Percentiles rank a stretch among this genome's conserved stretches.
phyloP scores from a whole-genome alignment of 2,888 invertebrate species.

The Allacma fusca region DNA sequence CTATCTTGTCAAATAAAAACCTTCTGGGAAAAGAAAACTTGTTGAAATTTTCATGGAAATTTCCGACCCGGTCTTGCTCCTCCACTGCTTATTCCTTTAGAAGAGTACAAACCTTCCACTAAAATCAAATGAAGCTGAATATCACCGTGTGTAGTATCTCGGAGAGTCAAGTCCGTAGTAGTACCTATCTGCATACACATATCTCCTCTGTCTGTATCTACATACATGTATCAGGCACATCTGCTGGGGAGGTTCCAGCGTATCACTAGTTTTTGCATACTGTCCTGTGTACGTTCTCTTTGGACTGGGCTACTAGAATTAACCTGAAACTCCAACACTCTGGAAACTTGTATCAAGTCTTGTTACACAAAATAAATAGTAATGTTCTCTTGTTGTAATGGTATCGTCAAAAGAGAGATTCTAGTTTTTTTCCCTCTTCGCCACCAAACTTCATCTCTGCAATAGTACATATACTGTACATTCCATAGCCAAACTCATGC shows the following conservation, averaged over 20 bases:
- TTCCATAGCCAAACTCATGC: neutral
- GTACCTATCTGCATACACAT: too few relatives aligned
- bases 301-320: neutral
- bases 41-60: slow-evolving; percentile 34
- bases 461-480: neutral
- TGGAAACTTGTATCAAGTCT: neutral
- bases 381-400: neutral
- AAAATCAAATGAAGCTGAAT: slow-evolving; percentile 18
- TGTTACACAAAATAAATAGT: neutral
- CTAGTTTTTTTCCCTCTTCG: neutral
- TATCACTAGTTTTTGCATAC: too few relatives aligned
- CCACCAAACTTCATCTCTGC: neutral
- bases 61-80: neutral
- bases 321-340: neutral
- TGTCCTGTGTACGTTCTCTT: too few relatives aligned
- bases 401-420: neutral
- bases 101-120: neutral
- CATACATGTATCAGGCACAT: too few relatives aligned
- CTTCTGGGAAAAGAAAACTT: slow-evolving; percentile 11
- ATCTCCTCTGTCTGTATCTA: too few relatives aligned
- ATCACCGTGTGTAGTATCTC: slow-evolving; percentile 1
- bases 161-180: too few relatives aligned
- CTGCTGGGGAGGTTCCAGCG: too few relatives aligned
- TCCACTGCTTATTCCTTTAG: neutral
- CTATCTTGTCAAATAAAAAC: slow-evolving; percentile 10